Evolutionary conservation across 2,797 vertebrate genomes (phyloP), one percentile per base, ranked within the genome.

Genomic region (Loris lydekkerianus): DNA sequence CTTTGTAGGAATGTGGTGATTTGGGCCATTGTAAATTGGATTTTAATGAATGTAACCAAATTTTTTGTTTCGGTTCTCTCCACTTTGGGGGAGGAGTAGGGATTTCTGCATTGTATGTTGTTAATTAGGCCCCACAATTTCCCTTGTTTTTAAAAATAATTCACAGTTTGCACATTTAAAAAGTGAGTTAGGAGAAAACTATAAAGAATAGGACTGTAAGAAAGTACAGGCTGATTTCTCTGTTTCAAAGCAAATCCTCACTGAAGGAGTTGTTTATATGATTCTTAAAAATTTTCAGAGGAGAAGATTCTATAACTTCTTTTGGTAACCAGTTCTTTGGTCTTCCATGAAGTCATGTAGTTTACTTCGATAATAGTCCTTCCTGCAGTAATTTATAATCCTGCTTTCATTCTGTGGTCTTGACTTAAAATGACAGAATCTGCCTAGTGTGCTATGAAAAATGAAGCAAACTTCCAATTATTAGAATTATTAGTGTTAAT

Each of bases 401-500:
- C 29, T 75, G 7, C 31, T 91, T 87, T 84, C 43, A 60, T 83
- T 84, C 88, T 65, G 46, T 82, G 63, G 23, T 63, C 78, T 90
- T 95, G 49, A 86, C 29, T 91, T 80, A 89, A 94, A 96, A 93
- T 53, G 84, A 86, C 11, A 92, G 31, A 31, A 27, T 69, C 73
- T 43, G 21, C 65, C 95, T 87, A 77, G 23, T 70, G 14, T 34
- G 73, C 60, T 92, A 14, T 86, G 86, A 94, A 73, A 94, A 87
- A 94, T 69, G 63, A 89, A 95, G 53, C 56, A 63, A 82, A 85
- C 63, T 93, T 93, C 88, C 81, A 91, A 76, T 83, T 78, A 58
- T 95, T 65, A 87, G 37, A 91, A 80, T 83, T 78, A 58, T 96
- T 65, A 87, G 37, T 77, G 63, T 11, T 72, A 89, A 75, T 40